A percentile compares a stretch with the other conserved stretches of the same genome.
phyloP scores from a whole-genome alignment of 2,888 invertebrate species.

The Eristalinus aeneus region DNA sequence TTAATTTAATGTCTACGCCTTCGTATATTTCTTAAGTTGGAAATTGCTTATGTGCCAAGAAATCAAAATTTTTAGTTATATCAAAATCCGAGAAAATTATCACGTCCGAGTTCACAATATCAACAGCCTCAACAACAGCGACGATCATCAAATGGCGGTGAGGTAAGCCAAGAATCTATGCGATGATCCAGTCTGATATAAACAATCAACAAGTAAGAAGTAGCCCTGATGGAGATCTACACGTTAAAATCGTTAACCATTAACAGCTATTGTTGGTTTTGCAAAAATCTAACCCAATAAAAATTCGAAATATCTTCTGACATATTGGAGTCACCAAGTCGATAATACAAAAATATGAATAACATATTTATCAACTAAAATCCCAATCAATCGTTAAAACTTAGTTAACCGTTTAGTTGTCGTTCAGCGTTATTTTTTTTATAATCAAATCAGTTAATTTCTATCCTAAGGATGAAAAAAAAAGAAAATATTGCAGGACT shows the following conservation, averaged over 20 bases:
- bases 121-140: conserved; percentile 68
- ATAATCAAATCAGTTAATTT: too few relatives aligned
- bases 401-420: too few relatives aligned
- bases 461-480: too few relatives aligned
- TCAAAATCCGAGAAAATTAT: conserved; percentile 78
- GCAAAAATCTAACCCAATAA: conserved; percentile 40
- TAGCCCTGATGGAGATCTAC: conserved; percentile 12
- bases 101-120: conserved; percentile 79
- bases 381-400: not conserved
- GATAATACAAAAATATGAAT: not conserved
- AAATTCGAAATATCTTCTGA: not conserved
- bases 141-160: conserved; percentile 49
- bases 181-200: conserved; percentile 7
- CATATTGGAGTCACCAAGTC: not conserved
- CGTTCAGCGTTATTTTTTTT: too few relatives aligned
- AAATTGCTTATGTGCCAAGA: not conserved
- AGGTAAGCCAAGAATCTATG: conserved; percentile 30
- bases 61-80: conserved; percentile 66
- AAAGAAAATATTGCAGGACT: too few relatives aligned
- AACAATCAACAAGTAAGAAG: conserved; percentile 43
- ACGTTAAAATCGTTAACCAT: not conserved
- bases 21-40: not conserved
- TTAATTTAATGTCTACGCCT: not conserved
- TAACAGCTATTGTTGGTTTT: conserved; percentile 1
- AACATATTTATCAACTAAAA: conserved; percentile 42